Percentiles rank a stretch among this genome's conserved stretches.
These are phyloP conservation scores for Platycnemis pennipes DNA, from an alignment of 2,888 invertebrate genomes.

Conservation along the genomic window DNA sequence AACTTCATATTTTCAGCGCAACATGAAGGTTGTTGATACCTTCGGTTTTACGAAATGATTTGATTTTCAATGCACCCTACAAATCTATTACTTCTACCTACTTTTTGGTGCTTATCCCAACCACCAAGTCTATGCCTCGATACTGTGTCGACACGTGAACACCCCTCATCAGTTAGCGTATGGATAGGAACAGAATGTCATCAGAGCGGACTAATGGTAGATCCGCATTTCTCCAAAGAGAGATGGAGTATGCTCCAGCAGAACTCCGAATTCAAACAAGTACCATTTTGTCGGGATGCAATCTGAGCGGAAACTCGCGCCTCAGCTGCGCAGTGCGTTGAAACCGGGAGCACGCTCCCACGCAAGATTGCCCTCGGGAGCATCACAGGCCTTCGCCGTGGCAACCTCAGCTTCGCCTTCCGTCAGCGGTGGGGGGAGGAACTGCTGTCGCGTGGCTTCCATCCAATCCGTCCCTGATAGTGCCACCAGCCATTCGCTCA, in stretches of 20 bases:
- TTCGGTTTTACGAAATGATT: no score
- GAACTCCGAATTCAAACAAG: no score
- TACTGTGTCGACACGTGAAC: no score
- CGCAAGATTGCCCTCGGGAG: neutral
- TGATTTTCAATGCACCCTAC: no score
- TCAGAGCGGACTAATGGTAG: neutral
- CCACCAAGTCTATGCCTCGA: no score
- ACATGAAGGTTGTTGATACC: no score
- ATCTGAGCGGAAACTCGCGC: neutral
- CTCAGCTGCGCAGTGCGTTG: neutral
- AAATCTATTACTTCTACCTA: no score
- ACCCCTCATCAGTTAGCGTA: no score
- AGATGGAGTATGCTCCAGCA: neutral
- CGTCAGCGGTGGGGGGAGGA: no score
- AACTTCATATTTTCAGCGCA: no score
- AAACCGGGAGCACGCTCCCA: neutral
- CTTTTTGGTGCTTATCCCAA: no score
- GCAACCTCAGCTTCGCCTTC: neutral
- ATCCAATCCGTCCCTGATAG: neutral
- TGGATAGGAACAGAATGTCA: no score
- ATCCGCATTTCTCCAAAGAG: neutral
- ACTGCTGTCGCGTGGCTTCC: neutral
- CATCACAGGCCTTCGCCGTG: neutral
- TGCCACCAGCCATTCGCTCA: neutral
- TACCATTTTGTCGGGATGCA: neutral